Percentiles rank a stretch among this genome's conserved stretches.
Evolutionary conservation across 2,888 invertebrate genomes (phyloP).

Genomic region (Boloria selene): DNA sequence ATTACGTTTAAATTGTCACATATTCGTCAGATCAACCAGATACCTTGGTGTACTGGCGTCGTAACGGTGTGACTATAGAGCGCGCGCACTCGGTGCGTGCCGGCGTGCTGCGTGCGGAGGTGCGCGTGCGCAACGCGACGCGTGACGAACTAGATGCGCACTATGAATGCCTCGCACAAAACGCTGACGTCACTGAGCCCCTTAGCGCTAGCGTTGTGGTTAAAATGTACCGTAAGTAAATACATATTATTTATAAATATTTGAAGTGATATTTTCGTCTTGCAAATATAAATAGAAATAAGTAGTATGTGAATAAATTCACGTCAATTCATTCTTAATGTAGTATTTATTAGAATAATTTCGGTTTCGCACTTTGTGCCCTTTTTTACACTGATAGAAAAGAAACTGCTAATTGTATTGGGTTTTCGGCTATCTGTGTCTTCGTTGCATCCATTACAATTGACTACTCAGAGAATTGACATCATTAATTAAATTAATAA

Average conservation of each 20-base stretch:
- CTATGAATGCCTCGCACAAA: conserved; percentile 65
- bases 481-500: not conserved
- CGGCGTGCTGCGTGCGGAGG: conserved; percentile 52
- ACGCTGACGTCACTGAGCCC: conserved; percentile 66
- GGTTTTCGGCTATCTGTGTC: too few relatives aligned
- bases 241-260: not conserved
- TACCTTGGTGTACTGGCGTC: conserved; percentile 63
- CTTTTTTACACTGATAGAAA: too few relatives aligned
- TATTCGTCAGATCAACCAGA: conserved; percentile 50
- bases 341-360: too few relatives aligned
- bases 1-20: not conserved
- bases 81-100: conserved; percentile 46
- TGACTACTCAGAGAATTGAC: not conserved
- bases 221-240: conserved; percentile 66
- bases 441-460: too few relatives aligned
- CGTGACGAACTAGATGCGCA: conserved; percentile 61
- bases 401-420: too few relatives aligned
- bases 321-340: too few relatives aligned
- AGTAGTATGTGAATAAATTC: too few relatives aligned
- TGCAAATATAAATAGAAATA: not conserved
- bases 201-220: conserved; percentile 55
- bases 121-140: conserved; percentile 51
- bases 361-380: too few relatives aligned
- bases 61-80: conserved; percentile 56
- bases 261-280: not conserved